phyloP scores from a whole-genome alignment of 2,888 invertebrate species.

The Lissonota sp. region DNA sequence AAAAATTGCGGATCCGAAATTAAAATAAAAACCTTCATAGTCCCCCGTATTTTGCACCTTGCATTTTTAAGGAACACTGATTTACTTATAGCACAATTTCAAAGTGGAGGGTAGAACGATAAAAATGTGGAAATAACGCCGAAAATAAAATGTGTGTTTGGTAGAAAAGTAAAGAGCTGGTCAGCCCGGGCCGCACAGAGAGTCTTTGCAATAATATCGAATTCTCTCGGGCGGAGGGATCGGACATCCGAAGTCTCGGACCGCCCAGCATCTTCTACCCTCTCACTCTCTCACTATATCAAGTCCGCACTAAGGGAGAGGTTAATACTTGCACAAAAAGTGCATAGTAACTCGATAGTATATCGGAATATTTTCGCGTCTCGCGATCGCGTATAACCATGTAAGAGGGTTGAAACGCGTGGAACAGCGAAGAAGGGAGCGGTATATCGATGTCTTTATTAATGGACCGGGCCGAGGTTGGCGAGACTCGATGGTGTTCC shows the following conservation, averaged over 20 bases:
- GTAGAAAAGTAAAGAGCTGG: slow-evolving; percentile 39
- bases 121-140: neutral
- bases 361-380: slow-evolving; percentile 66
- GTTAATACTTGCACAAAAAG: slow-evolving; percentile 45
- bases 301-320: slow-evolving; percentile 11
- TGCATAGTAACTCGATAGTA: slow-evolving; percentile 73
- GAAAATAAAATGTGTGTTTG: slow-evolving; percentile 33
- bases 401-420: neutral
- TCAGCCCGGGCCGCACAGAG: slow-evolving; percentile 45
- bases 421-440: slow-evolving; percentile 19
- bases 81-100: too few species aligned
- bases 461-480: slow-evolving; percentile 71
- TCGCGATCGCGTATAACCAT: slow-evolving; percentile 50
- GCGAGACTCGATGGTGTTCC: slow-evolving; percentile 29
- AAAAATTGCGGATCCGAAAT: too few species aligned
- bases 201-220: slow-evolving; percentile 54
- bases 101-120: neutral
- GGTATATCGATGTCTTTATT: slow-evolving; percentile 77
- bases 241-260: slow-evolving; percentile 59
- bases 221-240: slow-evolving; percentile 43
- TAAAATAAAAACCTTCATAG: too few species aligned
- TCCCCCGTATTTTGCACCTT: too few species aligned
- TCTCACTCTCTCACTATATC: neutral
- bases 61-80: too few species aligned
- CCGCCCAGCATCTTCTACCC: slow-evolving; percentile 66